Percentiles rank a stretch among this genome's conserved stretches.
Conservation (phyloP, 1,140 invertebrate genomes). For the Acromyrmex charruanus region DNA sequence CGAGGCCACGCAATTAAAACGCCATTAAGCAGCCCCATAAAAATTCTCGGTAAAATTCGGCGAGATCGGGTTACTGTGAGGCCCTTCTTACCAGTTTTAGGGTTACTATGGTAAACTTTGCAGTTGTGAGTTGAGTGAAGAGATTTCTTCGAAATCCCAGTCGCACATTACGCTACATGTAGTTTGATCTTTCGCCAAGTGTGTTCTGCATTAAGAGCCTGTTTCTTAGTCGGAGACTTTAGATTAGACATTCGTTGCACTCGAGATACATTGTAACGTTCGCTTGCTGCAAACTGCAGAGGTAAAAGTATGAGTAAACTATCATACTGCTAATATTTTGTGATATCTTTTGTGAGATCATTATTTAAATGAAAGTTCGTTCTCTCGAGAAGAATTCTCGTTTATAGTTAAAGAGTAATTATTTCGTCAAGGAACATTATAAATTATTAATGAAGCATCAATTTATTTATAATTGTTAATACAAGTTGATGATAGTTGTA, state of each 20-base stretch:
- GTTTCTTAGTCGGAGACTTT: not conserved
- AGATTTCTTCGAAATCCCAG: conserved; percentile 53
- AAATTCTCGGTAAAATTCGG: conserved; percentile 78
- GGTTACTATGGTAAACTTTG: conserved; percentile 55
- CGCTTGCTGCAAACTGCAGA: not conserved
- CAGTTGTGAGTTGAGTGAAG: conserved; percentile 18
- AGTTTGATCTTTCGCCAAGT: not conserved
- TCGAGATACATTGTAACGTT: conserved; percentile 3
- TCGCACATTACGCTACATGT: not conserved
- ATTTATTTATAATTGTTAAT: not conserved
- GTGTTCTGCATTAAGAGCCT: not conserved
- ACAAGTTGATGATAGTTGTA: too few relatives aligned
- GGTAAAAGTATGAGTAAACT: not conserved
- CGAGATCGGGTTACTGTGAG: conserved; percentile 78
- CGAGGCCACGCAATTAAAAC: conserved; percentile 80
- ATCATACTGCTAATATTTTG: not conserved
- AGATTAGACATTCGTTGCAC: not conserved
- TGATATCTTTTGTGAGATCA: not conserved
- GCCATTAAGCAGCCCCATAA: conserved; percentile 78
- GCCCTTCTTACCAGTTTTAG: conserved; percentile 35
- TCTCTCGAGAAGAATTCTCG: conserved; percentile 8
- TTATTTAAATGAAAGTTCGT: not conserved
- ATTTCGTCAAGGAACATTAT: not conserved
- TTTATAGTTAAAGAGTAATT: not conserved
- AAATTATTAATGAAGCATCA: not conserved